phyloP scores from a whole-genome alignment of 2,113 vertebrate genomes.

The Scartelaos histophorus region DNA sequence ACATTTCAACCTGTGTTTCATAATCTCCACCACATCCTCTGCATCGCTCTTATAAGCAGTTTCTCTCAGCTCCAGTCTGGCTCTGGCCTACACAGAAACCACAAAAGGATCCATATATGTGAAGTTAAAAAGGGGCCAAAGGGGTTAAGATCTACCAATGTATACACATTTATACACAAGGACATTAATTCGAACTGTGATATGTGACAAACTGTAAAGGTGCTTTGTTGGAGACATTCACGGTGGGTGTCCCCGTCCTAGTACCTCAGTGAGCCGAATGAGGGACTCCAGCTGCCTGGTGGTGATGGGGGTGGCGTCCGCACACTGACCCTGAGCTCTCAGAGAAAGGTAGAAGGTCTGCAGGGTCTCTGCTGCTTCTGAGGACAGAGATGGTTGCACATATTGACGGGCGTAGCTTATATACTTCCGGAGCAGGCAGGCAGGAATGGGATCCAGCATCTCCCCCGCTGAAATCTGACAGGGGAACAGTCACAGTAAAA shows the following conservation, averaged over 20 bases:
- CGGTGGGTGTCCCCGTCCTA: not conserved
- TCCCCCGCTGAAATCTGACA: constrained; percentile 83
- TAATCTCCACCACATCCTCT: constrained; percentile 95
- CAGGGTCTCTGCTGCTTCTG: constrained; percentile 87
- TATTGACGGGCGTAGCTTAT: constrained; percentile 94
- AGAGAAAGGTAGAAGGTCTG: constrained; percentile 94
- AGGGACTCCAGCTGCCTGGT: constrained; percentile 94
- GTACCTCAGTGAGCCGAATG: constrained; percentile 91
- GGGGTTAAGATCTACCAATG: too few relatives aligned
- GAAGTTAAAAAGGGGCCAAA: not conserved
- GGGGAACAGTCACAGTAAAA: not conserved
- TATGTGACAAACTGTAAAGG: not conserved
- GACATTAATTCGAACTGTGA: not conserved
- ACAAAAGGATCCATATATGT: not conserved
- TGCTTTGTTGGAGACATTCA: not conserved
- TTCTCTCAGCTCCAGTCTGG: constrained; percentile 92
- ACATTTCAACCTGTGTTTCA: constrained; percentile 92
- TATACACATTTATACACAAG: too few relatives aligned
- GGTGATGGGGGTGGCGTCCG: constrained; percentile 92
- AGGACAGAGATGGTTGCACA: constrained; percentile 84
- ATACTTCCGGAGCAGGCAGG: constrained; percentile 90
- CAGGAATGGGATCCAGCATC: constrained; percentile 86
- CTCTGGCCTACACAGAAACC: constrained; percentile 83
- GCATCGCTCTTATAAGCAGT: constrained; percentile 88
- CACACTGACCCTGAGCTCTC: constrained; percentile 85